Percentiles rank a stretch among this genome's conserved stretches.
Evolutionary conservation across 2,888 invertebrate genomes (phyloP).

Genomic region (Candidula unifasciata): DNA sequence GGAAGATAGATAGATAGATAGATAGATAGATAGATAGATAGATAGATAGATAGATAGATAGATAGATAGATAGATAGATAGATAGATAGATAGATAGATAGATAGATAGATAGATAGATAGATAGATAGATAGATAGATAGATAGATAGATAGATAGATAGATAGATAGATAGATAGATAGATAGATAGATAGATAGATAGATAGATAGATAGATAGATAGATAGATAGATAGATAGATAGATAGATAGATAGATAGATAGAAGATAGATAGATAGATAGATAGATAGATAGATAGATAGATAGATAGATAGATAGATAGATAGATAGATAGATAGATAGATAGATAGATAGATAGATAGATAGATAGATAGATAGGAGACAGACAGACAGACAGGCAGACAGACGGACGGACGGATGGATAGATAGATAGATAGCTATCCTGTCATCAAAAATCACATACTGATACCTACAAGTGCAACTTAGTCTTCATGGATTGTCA

Average conservation of each 20-base stretch:
- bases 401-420: too few relatives aligned
- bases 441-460: too few relatives aligned
- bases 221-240: slow-evolving; percentile 10
- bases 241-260: background rate
- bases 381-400: too few relatives aligned
- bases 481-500: too few relatives aligned
- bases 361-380: too few relatives aligned
- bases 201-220: slow-evolving; percentile 4
- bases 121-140: slow-evolving; percentile 15
- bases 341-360: too few relatives aligned
- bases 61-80: slow-evolving; percentile 15
- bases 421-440: too few relatives aligned
- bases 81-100: slow-evolving; percentile 15
- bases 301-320: background rate
- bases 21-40: slow-evolving; percentile 40
- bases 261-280: too few relatives aligned
- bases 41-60: slow-evolving; percentile 26
- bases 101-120: slow-evolving; percentile 8
- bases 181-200: background rate
- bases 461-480: too few relatives aligned
- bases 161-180: background rate
- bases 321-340: slow-evolving; percentile 28
- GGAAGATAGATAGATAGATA: slow-evolving; percentile 42
- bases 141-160: background rate
- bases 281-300: background rate